Base-by-base conservation (phyloP, 1,140 invertebrate species). In the Ceratosolen solmsi region DNA sequence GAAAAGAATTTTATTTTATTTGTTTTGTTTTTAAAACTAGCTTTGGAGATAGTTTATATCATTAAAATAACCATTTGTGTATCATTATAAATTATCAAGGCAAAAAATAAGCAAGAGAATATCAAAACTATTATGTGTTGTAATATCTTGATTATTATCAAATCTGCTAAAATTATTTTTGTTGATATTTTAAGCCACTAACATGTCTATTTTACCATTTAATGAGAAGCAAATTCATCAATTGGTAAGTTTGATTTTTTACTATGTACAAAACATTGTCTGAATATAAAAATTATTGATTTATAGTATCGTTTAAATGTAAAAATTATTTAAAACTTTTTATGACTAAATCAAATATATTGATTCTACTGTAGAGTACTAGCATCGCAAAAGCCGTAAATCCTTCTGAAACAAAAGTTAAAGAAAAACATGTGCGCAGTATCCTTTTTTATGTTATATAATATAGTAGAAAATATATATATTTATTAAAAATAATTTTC, bases 401-500 rank as follows among this genome's bases (percentile, higher is more conserved):
- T 91, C 92, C 93, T 7, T 92, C 95, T 41, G 98, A 99, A 92
- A 95, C 94, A 51, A 97, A 98, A 8, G 96, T 98, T 0, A 99
- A 99, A 93, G 97, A 98, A 89, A 99, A 99, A 93, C 98, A 99
- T 96, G 97, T 98, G 63, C 94, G 98, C 85, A 95, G 95, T 95
- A 95, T 94, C 94, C 93, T 94, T 94, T 93, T 84, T 79, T 36
- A 15, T 20, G 20, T 20, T 54, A 5, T 46, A 46, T 54, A 74
- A 63, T 75, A 20, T 46, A 54, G 5, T 46, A 46, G 5, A 13
- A 46, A 79, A 17, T 70, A 75, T 83, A 11, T 78, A 63, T 65
- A 72, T 71, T 38, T 56, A 30, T 33, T 54, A 33, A 22, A 27
- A 27, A 27, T 79, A 27, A 72, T 73, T 83, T 84, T 85, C 87